Conservation (phyloP, 2,113 vertebrate genomes). For the Theristicus caerulescens region DNA sequence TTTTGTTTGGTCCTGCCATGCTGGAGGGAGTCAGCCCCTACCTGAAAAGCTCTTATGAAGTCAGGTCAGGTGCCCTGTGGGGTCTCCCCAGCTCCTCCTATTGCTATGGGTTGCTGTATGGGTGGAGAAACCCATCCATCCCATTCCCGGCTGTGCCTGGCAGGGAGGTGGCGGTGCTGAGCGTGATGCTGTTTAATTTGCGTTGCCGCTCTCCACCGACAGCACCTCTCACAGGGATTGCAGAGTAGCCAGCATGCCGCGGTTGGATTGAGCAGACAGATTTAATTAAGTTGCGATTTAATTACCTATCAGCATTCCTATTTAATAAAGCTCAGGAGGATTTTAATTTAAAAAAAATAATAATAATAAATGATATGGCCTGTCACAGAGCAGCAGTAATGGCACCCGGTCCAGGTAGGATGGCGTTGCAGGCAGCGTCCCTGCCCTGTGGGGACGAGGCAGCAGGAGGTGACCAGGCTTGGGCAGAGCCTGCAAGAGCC, state of each 20-base stretch:
- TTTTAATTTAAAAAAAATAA: constrained; percentile 65
- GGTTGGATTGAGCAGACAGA: constrained; percentile 48
- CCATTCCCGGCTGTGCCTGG: background rate
- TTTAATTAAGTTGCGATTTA: constrained; percentile 77
- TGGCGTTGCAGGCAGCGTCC: background rate
- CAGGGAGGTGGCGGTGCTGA: background rate
- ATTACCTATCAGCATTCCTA: constrained; percentile 72
- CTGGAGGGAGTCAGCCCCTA: background rate
- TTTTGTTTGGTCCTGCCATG: background rate
- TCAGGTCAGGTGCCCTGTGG: background rate
- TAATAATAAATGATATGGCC: constrained; percentile 50
- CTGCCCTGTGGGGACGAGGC: background rate
- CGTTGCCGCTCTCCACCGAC: background rate
- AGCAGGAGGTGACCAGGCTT: background rate
- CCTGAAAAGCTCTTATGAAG: background rate
- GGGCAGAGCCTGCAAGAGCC: background rate
- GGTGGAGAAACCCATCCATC: background rate
- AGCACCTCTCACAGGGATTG: constrained; percentile 20
- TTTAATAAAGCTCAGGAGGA: constrained; percentile 76
- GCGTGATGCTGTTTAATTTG: background rate
- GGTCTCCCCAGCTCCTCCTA: background rate
- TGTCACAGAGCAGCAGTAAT: background rate
- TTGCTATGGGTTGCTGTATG: background rate
- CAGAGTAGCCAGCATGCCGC: constrained; percentile 38
- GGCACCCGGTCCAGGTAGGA: background rate